Conservation (phyloP, 1,140 invertebrate species). For the Penaeus chinensis region DNA sequence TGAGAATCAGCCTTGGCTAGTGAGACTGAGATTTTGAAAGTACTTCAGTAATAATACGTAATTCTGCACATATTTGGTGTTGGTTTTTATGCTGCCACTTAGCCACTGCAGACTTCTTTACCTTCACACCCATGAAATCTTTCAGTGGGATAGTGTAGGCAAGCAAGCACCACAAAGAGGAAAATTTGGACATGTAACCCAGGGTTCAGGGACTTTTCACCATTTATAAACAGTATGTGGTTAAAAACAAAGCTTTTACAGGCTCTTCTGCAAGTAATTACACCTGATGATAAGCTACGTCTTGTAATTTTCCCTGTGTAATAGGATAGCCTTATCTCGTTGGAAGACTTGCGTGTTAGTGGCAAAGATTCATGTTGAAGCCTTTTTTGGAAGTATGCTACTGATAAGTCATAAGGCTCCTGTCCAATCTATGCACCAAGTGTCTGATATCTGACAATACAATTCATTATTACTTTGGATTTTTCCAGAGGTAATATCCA, state of each 20-base stretch:
- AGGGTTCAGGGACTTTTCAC: background rate
- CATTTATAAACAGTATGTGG: conserved; percentile 27
- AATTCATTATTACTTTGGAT: conserved; percentile 35
- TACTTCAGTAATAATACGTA: background rate
- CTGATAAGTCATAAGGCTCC: conserved; percentile 26
- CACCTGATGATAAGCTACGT: background rate
- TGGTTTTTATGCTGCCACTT: conserved; percentile 35
- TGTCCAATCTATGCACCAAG: conserved; percentile 39
- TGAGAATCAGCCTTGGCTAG: background rate
- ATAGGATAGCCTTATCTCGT: background rate
- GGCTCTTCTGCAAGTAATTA: conserved; percentile 23
- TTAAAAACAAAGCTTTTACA: conserved; percentile 25
- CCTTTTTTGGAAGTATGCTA: background rate
- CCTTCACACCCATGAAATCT: conserved; percentile 18
- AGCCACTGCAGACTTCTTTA: conserved; percentile 19
- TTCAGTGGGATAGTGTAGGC: conserved; percentile 23
- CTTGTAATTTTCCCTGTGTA: conserved; percentile 7
- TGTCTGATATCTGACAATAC: conserved; percentile 31
- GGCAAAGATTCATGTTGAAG: background rate
- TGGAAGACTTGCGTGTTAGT: background rate
- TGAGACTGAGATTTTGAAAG: no score
- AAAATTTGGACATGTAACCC: background rate
- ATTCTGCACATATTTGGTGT: conserved; percentile 25
- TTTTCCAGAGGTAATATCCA: conserved; percentile 32
- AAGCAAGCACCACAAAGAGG: conserved; percentile 15